Base-by-base conservation (phyloP, 2,888 invertebrate species). In the Catonia carolina region DNA sequence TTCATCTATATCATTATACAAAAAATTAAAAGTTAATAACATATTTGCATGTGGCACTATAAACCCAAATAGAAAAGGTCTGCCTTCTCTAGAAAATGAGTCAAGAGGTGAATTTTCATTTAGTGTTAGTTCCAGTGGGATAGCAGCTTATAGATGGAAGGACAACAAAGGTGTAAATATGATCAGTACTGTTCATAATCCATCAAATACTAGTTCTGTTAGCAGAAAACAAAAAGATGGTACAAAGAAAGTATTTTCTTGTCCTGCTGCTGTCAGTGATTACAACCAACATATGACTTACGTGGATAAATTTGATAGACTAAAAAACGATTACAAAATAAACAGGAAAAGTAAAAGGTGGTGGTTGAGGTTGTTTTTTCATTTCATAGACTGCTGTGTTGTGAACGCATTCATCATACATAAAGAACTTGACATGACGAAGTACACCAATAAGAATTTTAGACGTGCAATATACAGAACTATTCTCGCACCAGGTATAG, bases 281-380 rank as follows among this genome's bases (percentile, higher is more conserved):
- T 55, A 55, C 14, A 58, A 58, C 41, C 2, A 15, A 2, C 39
- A 55, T 12, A 55, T 55, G 41, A 58, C 55, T 35, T 55, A 36
- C 35, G 58, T 55, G 7, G 58, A 58, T 20, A 58, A 58, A 22
- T 58, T 58, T 31, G 51, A 58, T 18, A 36, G 45, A 8, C 23
- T 58, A 8, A 55, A 49, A 51, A 27, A 36, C 27, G 55, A 58
- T 39, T 58, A 55, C 36, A 10, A 37, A 39, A 33, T 50, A 18
- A 33, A 55, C 36, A 31, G 42, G 35, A 50, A 53, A 42, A 51
- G 51, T 12, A 33, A 31, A 20, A 58, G 42, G 18, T 55, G 54
- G 58, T 55, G 42, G 14, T 22, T 27, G 27, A 4, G 8, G 8
- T 8, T 27, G 8, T 27, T 27, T 27, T 27, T 27, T 27, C 27